Conservation (phyloP, 2,113 vertebrate species). For the Poecilia latipinna region DNA sequence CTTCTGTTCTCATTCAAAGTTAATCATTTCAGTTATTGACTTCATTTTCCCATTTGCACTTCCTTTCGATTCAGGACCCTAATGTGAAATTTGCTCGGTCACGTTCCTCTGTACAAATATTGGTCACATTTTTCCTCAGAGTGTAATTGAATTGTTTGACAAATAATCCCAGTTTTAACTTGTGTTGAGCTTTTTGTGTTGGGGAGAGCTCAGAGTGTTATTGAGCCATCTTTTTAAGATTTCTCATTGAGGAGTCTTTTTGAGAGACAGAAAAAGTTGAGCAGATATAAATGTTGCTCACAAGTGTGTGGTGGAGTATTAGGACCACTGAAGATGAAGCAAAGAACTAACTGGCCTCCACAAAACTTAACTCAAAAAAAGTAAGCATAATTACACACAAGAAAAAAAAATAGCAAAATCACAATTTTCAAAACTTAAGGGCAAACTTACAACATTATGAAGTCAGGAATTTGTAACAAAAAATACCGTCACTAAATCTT, state of each 20-base stretch:
- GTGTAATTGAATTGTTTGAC: background rate
- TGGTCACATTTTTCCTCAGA: background rate
- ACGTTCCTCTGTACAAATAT: background rate
- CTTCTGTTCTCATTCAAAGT: background rate
- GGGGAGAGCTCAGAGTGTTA: background rate
- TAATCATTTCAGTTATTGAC: background rate
- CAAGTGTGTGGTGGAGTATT: no score
- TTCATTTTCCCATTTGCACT: background rate
- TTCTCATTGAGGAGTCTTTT: background rate
- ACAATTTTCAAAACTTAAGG: no score
- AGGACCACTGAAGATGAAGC: no score
- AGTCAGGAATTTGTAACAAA: no score
- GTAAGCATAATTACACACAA: no score
- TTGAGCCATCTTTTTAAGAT: background rate
- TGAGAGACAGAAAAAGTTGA: background rate
- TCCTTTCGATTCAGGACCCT: slow-evolving; percentile 18
- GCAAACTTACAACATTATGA: no score
- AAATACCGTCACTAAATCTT: no score
- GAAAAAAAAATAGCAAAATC: no score
- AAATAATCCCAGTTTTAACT: background rate
- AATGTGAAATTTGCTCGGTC: slow-evolving; percentile 3
- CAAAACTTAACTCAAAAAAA: no score
- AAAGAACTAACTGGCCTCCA: no score
- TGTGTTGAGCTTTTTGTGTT: background rate
- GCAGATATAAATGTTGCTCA: background rate